phyloP scores from a whole-genome alignment of 2,113 vertebrate species.

The Ptilonorhynchus violaceus region DNA sequence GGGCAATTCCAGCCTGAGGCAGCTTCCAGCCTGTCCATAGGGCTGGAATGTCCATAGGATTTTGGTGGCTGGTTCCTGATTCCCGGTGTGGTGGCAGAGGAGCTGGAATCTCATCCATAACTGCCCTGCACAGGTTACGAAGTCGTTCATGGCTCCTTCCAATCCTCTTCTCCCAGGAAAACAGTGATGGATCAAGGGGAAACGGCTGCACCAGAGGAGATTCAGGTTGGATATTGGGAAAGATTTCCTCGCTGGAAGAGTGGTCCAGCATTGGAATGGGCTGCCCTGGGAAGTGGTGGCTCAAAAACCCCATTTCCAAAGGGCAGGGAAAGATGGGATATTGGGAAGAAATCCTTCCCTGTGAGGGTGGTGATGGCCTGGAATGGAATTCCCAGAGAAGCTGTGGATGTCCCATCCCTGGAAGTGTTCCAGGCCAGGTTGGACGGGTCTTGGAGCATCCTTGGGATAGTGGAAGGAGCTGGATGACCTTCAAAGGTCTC shows the following conservation, averaged over 20 bases:
- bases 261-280: neutral
- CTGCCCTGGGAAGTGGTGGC: neutral
- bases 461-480: too few relatives aligned
- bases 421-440: neutral
- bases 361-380: accelerated
- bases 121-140: neutral
- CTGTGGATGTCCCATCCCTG: neutral
- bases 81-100: neutral
- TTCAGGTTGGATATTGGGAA: neutral
- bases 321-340: neutral
- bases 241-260: neutral
- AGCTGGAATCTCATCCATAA: neutral
- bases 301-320: neutral
- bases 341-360: neutral
- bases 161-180: neutral
- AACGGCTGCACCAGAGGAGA: neutral
- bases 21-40: neutral
- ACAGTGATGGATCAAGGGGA: neutral
- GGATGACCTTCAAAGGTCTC: neutral
- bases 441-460: neutral
- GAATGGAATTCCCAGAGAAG: neutral
- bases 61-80: neutral
- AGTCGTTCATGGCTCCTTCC: neutral
- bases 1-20: neutral
- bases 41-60: neutral